Base-by-base conservation (phyloP, 2,797 vertebrate species). In the Sebastes trivittatus region DNA sequence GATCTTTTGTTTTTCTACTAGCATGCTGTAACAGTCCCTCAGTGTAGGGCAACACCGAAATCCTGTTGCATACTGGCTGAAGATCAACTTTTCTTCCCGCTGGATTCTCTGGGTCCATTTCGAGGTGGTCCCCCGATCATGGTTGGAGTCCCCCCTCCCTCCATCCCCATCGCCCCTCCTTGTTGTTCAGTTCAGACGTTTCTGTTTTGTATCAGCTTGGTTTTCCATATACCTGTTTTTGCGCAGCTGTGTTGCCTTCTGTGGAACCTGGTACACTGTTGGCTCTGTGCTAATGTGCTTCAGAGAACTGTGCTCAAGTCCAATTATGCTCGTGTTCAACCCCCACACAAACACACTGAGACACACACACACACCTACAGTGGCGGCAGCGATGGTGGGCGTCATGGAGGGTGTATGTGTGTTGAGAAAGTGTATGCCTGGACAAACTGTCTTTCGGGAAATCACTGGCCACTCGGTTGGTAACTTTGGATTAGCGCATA, bases 181-280 rank as follows among this genome's bases (percentile, higher is more conserved):
- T 91, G 88, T 84, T 91, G 84, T 92, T 92, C 77, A 56, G 54
- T 79, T 87, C 74, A 85, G 89, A 80, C 71, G 59, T 87, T 84
- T 95, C 94, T 95, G 94, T 89, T 94, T 94, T 93, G 82, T 90
- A 81, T 95, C 94, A 90, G 74, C 82, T 78, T 55, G 55, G 63
- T 91, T 93, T 93, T 95, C 91, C 87, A 84, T 85, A 62, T 86
- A 89, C 86, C 86, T 93, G 92, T 90, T 94, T 91, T 91, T 89
- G 82, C 32, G 42, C 90, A 91, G 90, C 90, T 93, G 91, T 71
- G 80, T 85, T 69, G 75, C 73, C 75, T 69, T 84, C 74, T 69
- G 54, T 83, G 85, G 80, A 83, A 89, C 82, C 81, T 56, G 78
- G 68, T 86, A 86, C 89, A 91, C 80, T 90, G 86, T 76, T 72